Percentiles rank a stretch among this genome's conserved stretches.
These are phyloP conservation scores for Oscheius myriophilus DNA, from an alignment of 2,888 invertebrate genomes.

Conservation along the genomic window DNA sequence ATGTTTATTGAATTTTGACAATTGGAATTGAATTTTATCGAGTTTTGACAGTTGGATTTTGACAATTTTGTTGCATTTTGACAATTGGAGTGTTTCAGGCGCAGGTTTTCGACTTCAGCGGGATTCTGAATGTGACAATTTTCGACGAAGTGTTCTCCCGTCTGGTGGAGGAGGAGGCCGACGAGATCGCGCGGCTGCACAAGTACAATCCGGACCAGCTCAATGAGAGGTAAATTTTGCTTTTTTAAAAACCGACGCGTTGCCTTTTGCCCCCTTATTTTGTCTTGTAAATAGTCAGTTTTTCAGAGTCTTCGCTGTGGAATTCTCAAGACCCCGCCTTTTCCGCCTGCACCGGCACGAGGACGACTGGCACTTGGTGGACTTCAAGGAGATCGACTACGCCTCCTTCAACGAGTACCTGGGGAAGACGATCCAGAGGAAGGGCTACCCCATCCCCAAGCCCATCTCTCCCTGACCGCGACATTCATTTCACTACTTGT, in stretches of 20 bases:
- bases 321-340: background rate
- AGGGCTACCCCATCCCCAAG: background rate
- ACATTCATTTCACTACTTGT: background rate
- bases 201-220: background rate
- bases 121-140: background rate
- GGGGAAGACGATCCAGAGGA: too few species aligned
- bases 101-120: constrained; percentile 8
- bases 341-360: background rate
- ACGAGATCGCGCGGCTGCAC: background rate
- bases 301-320: background rate
- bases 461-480: background rate
- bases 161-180: background rate
- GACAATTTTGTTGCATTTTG: too few species aligned
- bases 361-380: background rate
- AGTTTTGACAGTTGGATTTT: too few species aligned
- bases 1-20: too few species aligned
- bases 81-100: background rate
- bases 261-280: too few species aligned
- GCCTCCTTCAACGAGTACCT: background rate
- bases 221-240: constrained; percentile 1
- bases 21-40: too few species aligned
- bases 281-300: too few species aligned
- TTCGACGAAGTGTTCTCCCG: background rate
- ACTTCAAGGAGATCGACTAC: background rate
- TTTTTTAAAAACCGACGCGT: constrained; percentile 24